These are phyloP conservation scores for Adelges cooleyi DNA, from an alignment of 1,140 invertebrate genomes.

Conservation along the genomic window DNA sequence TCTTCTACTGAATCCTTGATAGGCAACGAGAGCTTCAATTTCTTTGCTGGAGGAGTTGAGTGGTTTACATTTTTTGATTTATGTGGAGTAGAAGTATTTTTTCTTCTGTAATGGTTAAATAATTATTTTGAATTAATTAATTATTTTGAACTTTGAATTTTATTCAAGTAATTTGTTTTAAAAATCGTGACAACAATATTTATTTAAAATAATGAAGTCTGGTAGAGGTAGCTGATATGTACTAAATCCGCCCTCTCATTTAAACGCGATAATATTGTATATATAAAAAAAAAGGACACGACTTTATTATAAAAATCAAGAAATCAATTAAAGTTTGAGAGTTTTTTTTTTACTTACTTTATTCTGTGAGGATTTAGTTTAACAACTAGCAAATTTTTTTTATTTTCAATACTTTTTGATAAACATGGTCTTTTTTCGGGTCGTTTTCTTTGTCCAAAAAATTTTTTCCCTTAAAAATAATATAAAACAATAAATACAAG, in stretches of 20 bases:
- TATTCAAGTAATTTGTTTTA: no score
- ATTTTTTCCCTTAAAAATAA: neutral
- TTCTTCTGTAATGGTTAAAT: neutral
- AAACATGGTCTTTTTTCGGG: neutral
- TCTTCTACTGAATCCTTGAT: neutral
- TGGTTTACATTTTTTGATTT: neutral
- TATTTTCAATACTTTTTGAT: neutral
- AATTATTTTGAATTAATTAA: neutral
- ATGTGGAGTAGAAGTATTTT: neutral
- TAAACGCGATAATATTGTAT: no score
- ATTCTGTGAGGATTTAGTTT: neutral
- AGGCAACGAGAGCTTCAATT: neutral
- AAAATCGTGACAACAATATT: no score
- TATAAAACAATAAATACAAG: neutral
- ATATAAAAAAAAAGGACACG: no score
- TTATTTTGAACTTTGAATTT: no score
- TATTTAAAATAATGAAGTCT: no score
- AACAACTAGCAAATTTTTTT: slow-evolving; percentile 7
- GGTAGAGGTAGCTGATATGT: no score
- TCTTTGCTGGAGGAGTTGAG: neutral
- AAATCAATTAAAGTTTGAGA: no score
- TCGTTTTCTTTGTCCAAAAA: neutral
- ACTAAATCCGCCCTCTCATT: no score
- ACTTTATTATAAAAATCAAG: no score
- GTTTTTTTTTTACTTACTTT: no score